Evolutionary conservation across 2,113 vertebrate genomes (phyloP).

Genomic region (Typhlomys cinereus): DNA sequence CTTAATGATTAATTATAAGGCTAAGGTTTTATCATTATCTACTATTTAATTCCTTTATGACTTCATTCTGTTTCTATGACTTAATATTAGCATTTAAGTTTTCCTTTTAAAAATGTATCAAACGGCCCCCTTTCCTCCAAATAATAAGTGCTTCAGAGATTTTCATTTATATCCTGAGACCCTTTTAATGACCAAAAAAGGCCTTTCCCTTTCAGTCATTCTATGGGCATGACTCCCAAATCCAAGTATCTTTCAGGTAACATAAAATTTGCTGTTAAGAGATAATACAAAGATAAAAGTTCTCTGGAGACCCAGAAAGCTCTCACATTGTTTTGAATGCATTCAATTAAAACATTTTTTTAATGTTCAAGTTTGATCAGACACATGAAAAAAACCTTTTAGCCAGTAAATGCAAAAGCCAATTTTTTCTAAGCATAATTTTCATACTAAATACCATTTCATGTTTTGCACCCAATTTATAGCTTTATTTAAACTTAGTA

Average conservation of each 20-base stretch:
- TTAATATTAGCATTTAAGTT: background rate
- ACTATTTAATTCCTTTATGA: background rate
- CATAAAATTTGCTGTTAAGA: background rate
- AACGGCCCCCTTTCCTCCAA: background rate
- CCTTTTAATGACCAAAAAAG: background rate
- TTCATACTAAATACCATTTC: constrained; percentile 38
- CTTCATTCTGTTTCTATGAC: constrained; percentile 1
- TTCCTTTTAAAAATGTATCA: background rate
- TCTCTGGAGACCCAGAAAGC: background rate
- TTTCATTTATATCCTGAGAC: background rate
- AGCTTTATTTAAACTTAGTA: constrained; percentile 18
- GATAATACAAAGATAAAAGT: background rate
- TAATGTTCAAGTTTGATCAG: background rate
- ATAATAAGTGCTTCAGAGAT: background rate
- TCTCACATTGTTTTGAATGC: background rate
- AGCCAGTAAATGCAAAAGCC: constrained; percentile 26
- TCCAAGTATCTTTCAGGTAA: constrained; percentile 11
- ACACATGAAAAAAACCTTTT: background rate
- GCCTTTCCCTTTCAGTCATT: background rate
- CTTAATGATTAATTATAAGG: background rate
- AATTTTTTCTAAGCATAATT: constrained; percentile 30
- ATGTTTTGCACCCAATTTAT: constrained; percentile 31
- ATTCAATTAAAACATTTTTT: background rate
- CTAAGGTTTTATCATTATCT: background rate
- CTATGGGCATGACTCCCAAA: background rate